Percentiles rank a stretch among this genome's conserved stretches.
phyloP scores from a whole-genome alignment of 2,797 vertebrate species.

The Coregonus sp. region DNA sequence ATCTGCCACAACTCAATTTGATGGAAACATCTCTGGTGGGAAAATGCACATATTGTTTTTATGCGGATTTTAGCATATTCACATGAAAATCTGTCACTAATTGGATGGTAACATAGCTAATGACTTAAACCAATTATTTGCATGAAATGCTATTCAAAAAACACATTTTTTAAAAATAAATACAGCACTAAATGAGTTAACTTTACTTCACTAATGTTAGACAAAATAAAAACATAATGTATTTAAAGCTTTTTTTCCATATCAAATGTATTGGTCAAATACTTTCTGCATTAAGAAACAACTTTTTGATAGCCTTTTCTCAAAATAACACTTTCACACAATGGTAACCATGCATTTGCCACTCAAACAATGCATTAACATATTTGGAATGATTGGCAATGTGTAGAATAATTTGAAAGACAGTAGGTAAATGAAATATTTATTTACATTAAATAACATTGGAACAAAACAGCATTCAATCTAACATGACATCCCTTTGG shows the following conservation, averaged over 20 bases:
- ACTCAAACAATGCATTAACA: slow-evolving; percentile 4
- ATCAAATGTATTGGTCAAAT: not conserved
- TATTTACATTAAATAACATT: slow-evolving; percentile 65
- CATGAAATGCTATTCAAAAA: not conserved
- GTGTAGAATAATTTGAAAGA: slow-evolving; percentile 26
- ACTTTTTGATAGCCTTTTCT: no score
- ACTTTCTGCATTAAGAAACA: not conserved
- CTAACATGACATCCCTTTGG: slow-evolving; percentile 38
- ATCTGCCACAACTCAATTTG: no score
- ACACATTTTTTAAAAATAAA: not conserved
- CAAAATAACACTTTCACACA: not conserved
- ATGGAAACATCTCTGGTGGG: no score
- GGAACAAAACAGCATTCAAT: slow-evolving; percentile 32
- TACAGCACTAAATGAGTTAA: not conserved
- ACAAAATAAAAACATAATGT: not conserved
- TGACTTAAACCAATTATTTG: no score
- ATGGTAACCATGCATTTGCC: not conserved
- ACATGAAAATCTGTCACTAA: no score
- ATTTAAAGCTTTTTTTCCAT: not conserved
- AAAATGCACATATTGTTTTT: no score
- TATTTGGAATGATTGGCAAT: slow-evolving; percentile 16
- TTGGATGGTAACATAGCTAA: no score
- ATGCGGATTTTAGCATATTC: no score
- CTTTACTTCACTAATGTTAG: not conserved
- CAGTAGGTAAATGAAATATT: slow-evolving; percentile 41